Percentiles rank a stretch among this genome's conserved stretches.
phyloP scores from a whole-genome alignment of 2,797 vertebrate species.

The Poeciliopsis gracilis region DNA sequence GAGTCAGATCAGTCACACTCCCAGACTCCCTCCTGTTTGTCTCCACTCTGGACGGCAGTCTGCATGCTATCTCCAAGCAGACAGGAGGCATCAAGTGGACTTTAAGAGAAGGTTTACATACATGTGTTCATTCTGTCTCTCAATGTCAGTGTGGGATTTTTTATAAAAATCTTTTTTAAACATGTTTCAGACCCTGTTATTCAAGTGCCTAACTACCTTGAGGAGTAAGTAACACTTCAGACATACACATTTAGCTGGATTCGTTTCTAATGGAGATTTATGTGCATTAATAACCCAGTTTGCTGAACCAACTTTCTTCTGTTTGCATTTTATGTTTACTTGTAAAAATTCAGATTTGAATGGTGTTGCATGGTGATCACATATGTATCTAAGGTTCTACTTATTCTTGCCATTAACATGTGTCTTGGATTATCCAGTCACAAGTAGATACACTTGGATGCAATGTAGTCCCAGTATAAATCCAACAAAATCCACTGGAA shows the following conservation, averaged over 20 bases:
- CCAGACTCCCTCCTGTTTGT: conserved; percentile 92
- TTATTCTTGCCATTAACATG: not conserved
- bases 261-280: not conserved
- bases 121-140: not conserved
- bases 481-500: too few species aligned
- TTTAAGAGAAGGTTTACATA: conserved; percentile 87
- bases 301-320: not conserved
- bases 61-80: conserved; percentile 92
- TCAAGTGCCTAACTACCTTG: conserved; percentile 89
- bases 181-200: conserved; percentile 89
- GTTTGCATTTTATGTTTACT: not conserved
- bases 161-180: not conserved
- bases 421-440: not conserved
- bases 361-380: not conserved
- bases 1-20: conserved; percentile 76
- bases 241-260: not conserved
- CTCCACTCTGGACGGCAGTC: conserved; percentile 92
- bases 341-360: not conserved
- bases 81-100: conserved; percentile 94
- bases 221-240: conserved; percentile 86
- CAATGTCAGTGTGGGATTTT: not conserved
- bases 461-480: too few species aligned
- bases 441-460: too few species aligned
- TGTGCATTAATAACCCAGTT: not conserved
- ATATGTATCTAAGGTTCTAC: not conserved